Evolutionary conservation across 2,113 vertebrate species (phyloP), one percentile per base, ranked within the genome.

Genomic region (Dendropsophus ebraccatus): DNA sequence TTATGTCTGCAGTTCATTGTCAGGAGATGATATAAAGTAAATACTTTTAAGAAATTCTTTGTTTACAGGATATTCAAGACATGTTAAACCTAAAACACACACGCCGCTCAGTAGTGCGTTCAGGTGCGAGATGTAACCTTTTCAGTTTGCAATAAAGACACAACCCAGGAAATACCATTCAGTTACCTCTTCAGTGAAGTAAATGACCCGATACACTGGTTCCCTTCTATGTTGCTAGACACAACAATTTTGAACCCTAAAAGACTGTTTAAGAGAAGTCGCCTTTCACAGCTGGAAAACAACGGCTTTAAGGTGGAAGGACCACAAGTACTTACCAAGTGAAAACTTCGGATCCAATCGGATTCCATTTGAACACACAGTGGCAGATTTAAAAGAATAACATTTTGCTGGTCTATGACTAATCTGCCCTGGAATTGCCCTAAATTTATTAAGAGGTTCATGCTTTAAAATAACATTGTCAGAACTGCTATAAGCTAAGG

Each of bases 41-140:
- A 84, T 58, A 84, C 12, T 11, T 25, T 41, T 12, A 47, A 58
- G 35, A 45, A 47, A 60, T 45, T 74, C 35, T 84, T 84, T 75
- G 25, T 50, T 74, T 37, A 47, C 28, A 45, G 81, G 21, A 83
- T 56, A 56, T 47, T 45, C 4, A 16, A 75, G 82, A 72, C 82
- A 84, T 23, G 70, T 41, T 84, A 58, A 84, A 47, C 70, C 52
- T 56, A 83, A 75, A 60, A 6, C 45, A 84, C 70, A 75, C 47
- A 47, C 3, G 4, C 1, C 28, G 11, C 32, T 45, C 82, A 84
- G 14, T 21, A 49, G 70, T 47, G 82, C 82, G 32, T 84, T 84
- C 82, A 84, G 69, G 52, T 45, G 70, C 67, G 41, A 45, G 19
- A 47, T 75, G 74, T 84, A 84, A 60, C 70, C 69, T 84, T 45